A percentile compares a stretch with the other conserved stretches of the same genome.
These are phyloP conservation scores for Andrena chrysosceles DNA, from an alignment of 2,888 invertebrate species.

Conservation along the genomic window DNA sequence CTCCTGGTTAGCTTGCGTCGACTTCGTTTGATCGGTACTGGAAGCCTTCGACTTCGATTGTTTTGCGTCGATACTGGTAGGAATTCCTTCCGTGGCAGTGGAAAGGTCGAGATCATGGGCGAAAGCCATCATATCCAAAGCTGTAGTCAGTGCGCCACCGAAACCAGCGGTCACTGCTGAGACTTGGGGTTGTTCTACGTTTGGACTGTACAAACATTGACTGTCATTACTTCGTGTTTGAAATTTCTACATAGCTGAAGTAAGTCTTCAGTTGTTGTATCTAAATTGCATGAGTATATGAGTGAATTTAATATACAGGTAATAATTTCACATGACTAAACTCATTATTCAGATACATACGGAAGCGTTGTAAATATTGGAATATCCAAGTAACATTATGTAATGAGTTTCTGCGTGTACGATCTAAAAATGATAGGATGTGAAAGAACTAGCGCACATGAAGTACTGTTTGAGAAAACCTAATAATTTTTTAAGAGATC, in stretches of 20 bases:
- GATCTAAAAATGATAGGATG: too few species aligned
- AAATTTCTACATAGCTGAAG: too few species aligned
- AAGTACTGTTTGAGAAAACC: too few species aligned
- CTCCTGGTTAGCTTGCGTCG: constrained; percentile 29
- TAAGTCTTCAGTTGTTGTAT: neutral
- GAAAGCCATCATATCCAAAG: constrained; percentile 94
- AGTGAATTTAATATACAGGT: too few species aligned
- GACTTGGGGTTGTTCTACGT: constrained; percentile 69
- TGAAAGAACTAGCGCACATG: too few species aligned
- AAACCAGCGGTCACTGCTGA: constrained; percentile 84
- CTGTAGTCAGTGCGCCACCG: constrained; percentile 89
- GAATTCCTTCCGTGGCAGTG: constrained; percentile 76
- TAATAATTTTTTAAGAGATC: too few species aligned
- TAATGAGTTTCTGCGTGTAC: too few species aligned
- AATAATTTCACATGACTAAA: too few species aligned
- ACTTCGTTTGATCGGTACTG: constrained; percentile 45
- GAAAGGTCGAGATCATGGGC: constrained; percentile 90
- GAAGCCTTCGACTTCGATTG: constrained; percentile 57
- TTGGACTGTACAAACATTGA: constrained; percentile 57
- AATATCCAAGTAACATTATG: too few species aligned
- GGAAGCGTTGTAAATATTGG: too few species aligned
- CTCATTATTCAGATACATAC: too few species aligned
- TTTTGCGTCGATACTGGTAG: constrained; percentile 69
- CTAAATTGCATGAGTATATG: neutral
- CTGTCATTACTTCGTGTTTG: neutral